Percentiles rank a stretch among this genome's conserved stretches.
These are phyloP conservation scores for Salpingus planirostris DNA, from an alignment of 2,888 invertebrate species.

Conservation along the genomic window DNA sequence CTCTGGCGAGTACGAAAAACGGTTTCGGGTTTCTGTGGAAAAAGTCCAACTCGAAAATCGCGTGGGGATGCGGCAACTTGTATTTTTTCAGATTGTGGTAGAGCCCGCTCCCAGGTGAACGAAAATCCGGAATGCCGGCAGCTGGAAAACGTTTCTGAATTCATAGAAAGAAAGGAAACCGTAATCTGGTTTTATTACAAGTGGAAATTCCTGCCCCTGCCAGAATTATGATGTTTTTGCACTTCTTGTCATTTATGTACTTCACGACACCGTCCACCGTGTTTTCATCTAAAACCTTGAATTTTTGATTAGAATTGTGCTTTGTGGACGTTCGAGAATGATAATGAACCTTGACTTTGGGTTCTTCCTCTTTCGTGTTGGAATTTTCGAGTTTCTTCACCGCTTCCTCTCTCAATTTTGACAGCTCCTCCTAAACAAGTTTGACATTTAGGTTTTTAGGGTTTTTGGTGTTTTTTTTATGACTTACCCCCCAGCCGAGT, in stretches of 20 bases:
- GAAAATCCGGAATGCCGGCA: constrained; percentile 94
- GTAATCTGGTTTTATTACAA: constrained; percentile 50
- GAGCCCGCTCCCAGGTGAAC: constrained; percentile 85
- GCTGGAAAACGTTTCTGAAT: too few relatives aligned
- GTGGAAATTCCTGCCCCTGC: constrained; percentile 97
- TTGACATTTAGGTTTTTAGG: too few relatives aligned
- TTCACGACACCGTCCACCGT: constrained; percentile 68
- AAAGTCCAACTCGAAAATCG: constrained; percentile 85
- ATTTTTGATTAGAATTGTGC: too few relatives aligned
- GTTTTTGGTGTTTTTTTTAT: too few relatives aligned
- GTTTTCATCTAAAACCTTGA: constrained; percentile 52
- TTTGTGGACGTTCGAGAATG: too few relatives aligned
- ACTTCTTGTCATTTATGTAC: constrained; percentile 67
- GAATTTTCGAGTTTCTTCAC: constrained; percentile 19
- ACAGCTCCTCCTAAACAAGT: constrained; percentile 23
- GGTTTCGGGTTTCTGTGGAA: constrained; percentile 85
- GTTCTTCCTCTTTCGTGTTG: constrained; percentile 1
- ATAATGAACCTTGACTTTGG: too few relatives aligned
- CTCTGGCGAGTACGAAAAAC: constrained; percentile 84
- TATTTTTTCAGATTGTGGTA: constrained; percentile 89
- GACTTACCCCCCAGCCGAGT: constrained; percentile 71
- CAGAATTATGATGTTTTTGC: constrained; percentile 84
- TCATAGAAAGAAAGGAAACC: background rate
- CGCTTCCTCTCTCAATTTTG: constrained; percentile 18
- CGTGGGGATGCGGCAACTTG: constrained; percentile 82